These are phyloP conservation scores for Anorthoa munda DNA, from an alignment of 2,888 invertebrate genomes.

Conservation along the genomic window DNA sequence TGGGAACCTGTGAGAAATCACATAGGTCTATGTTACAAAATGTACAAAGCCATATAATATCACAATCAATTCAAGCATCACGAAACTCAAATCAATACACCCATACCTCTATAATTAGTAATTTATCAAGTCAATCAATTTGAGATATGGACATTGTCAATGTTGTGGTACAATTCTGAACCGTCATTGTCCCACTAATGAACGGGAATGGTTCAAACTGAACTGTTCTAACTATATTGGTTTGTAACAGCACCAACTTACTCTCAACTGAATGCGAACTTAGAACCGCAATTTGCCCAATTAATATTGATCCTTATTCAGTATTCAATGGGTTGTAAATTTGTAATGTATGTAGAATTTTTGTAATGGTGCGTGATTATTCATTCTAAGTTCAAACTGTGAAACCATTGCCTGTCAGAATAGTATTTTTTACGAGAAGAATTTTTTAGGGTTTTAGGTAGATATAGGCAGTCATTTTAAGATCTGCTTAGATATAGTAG, in stretches of 20 bases:
- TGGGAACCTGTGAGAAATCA: too few relatives aligned
- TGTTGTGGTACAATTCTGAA: constrained; percentile 40
- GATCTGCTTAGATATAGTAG: too few relatives aligned
- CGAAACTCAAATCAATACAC: constrained; percentile 34
- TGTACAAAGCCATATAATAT: too few relatives aligned
- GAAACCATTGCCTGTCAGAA: too few relatives aligned
- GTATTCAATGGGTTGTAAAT: neutral
- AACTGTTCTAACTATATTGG: constrained; percentile 32
- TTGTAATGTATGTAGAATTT: neutral
- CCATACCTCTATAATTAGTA: constrained; percentile 14
- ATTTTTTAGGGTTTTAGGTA: too few relatives aligned
- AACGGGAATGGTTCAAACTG: constrained; percentile 33
- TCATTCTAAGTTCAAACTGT: neutral
- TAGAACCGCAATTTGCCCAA: constrained; percentile 36
- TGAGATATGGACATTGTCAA: constrained; percentile 37
- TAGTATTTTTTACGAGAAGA: too few relatives aligned
- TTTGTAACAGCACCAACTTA: constrained; percentile 34
- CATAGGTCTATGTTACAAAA: neutral
- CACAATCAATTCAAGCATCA: neutral
- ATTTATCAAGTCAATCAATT: constrained; percentile 28
- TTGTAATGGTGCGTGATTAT: neutral
- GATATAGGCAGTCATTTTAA: too few relatives aligned
- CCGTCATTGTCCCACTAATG: constrained; percentile 50
- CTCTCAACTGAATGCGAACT: constrained; percentile 35
- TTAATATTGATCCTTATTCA: constrained; percentile 40